Conservation (phyloP, 2,113 vertebrate species). For the Notechis scutatus region DNA sequence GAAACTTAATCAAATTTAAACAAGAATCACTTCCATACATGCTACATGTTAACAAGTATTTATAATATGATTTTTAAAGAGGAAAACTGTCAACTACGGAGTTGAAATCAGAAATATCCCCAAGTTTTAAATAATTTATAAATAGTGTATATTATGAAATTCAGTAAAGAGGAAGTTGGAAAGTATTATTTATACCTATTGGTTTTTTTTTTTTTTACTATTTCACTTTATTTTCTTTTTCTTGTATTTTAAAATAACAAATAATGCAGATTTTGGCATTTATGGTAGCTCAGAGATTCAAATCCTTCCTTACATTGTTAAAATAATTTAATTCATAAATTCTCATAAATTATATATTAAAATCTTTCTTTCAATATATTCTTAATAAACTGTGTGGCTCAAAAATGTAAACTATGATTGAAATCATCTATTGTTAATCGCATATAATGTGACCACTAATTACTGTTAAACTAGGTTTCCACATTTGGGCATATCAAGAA, state of each 20-base stretch:
- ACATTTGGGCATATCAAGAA: background rate
- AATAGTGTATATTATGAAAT: background rate
- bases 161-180: background rate
- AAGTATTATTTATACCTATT: background rate
- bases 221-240: background rate
- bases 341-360: background rate
- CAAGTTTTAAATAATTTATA: background rate
- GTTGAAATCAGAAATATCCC: background rate
- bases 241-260: background rate
- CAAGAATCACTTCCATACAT: background rate
- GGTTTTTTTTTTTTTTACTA: background rate
- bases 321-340: background rate
- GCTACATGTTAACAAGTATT: background rate
- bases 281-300: background rate
- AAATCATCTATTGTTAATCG: background rate
- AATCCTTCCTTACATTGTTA: background rate
- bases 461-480: background rate
- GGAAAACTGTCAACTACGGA: background rate
- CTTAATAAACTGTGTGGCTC: background rate
- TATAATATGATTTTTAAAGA: background rate
- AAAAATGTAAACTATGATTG: background rate
- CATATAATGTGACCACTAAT: background rate
- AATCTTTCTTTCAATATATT: background rate
- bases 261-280: background rate
- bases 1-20: too few relatives aligned